Evolutionary conservation across 2,797 vertebrate species (phyloP).

Genomic region (Gorsachius magnificus): DNA sequence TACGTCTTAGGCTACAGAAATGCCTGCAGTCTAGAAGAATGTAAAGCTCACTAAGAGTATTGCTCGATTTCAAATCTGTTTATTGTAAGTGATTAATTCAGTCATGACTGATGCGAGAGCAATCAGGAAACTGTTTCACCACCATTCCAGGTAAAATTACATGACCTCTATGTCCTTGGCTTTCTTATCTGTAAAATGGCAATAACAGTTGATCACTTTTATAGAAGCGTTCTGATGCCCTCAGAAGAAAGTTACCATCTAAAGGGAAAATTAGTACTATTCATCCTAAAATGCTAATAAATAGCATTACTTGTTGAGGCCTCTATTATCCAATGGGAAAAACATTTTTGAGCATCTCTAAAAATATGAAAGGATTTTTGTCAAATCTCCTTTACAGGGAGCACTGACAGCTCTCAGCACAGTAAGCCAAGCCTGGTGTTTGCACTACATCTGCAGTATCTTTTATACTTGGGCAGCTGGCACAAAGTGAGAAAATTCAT

Average conservation of each 20-base stretch:
- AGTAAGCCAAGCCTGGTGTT: slow-evolving; percentile 48
- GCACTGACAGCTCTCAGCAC: slow-evolving; percentile 32
- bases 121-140: not conserved
- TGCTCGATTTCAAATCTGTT: not conserved
- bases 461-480: slow-evolving; percentile 69
- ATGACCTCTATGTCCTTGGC: not conserved
- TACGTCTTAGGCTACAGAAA: fast-evolving
- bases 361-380: slow-evolving; percentile 38
- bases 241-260: not conserved
- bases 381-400: slow-evolving; percentile 2
- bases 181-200: not conserved
- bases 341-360: slow-evolving; percentile 17
- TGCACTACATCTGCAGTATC: slow-evolving; percentile 62
- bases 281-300: slow-evolving; percentile 32
- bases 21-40: not conserved
- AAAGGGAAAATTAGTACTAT: slow-evolving; percentile 18
- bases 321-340: not conserved
- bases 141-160: not conserved
- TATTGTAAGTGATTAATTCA: not conserved
- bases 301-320: not conserved
- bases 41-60: not conserved
- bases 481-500: slow-evolving; percentile 69
- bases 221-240: not conserved
- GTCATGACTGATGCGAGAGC: not conserved
- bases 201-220: not conserved